phyloP scores from a whole-genome alignment of 2,113 vertebrate genomes.

The Leptosomus discolor region DNA sequence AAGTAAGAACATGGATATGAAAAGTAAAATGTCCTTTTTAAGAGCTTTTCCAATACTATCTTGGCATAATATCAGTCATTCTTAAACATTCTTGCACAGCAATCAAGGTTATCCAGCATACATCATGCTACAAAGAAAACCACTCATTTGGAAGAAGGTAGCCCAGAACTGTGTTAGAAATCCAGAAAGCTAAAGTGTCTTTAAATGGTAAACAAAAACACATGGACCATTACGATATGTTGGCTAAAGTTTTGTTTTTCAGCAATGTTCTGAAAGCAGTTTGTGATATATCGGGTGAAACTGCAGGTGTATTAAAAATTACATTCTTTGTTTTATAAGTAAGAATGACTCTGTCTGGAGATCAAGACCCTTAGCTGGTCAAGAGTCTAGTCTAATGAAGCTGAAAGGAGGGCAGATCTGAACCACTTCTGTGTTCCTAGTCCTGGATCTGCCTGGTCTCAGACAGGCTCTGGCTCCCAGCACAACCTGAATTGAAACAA shows the following conservation, averaged over 20 bases:
- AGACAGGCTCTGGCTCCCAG: neutral
- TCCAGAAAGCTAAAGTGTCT: neutral
- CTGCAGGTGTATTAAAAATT: neutral
- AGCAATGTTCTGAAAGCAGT: neutral
- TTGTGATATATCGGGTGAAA: neutral
- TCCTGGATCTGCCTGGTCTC: neutral
- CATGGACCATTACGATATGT: fast-evolving
- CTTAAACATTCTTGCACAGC: neutral
- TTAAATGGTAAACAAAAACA: neutral
- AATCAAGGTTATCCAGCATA: neutral
- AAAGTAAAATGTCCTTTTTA: neutral
- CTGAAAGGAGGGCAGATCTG: neutral
- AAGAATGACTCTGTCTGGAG: neutral
- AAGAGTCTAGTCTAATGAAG: neutral
- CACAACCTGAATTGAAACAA: neutral
- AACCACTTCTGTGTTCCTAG: neutral
- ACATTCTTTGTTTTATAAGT: neutral
- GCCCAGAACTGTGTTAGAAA: neutral
- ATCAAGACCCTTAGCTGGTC: neutral
- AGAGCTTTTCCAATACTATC: neutral
- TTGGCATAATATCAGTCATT: neutral
- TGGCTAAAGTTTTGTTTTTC: neutral
- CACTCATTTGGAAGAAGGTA: neutral
- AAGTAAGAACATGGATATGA: neutral
- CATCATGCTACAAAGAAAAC: neutral